Evolutionary conservation across 2,888 invertebrate species (phyloP), one percentile per base, ranked within the genome.

Genomic region (Tinea semifulvella): DNA sequence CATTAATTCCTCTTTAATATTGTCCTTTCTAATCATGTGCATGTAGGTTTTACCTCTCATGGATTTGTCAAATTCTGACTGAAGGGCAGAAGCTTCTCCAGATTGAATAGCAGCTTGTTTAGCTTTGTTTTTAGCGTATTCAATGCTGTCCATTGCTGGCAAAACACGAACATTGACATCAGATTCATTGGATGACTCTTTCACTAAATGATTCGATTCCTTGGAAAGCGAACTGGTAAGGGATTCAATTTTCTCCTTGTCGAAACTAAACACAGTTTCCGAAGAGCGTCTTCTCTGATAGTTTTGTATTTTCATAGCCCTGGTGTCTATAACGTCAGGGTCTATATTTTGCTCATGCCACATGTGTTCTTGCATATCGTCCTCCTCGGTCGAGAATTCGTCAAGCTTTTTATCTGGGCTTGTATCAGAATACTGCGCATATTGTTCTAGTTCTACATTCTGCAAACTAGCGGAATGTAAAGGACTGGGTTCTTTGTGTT

Each of bases 211-310:
- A 4, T 71, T 68, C 4, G 61, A 53, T 19, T 76, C 65, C 60
- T 82, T 68, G 56, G 69, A 75, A 10, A 80, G 69, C 1, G 82
- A 76, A 44, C 87, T 85, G 42, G 88, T 88, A 38, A 89, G 64
- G 2, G 88, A 88, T 58, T 89, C 89, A 47, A 90, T 90, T 56
- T 87, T 86, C 51, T 89, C 89, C 60, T 89, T 88, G 57, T 90
- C 90, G 53, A 90, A 90, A 63, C 89, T 89, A 56, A 90, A 90
- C 4, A 90, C 87, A 40, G 86, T 86, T 52, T 89, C 85, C n/a
- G 89, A 89, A 36, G 89, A 88, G 11, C 88, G 84, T 3, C 88
- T 85, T 16, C 87, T 67, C 57, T 85, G 85, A 54, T 83, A 86
- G 27, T 68, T 77, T 46, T 72, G 70, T 47, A 74, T 70, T 60